Evolutionary conservation across 2,113 vertebrate genomes (phyloP), one percentile per base, ranked within the genome.

Genomic region (Odocoileus hemionus): DNA sequence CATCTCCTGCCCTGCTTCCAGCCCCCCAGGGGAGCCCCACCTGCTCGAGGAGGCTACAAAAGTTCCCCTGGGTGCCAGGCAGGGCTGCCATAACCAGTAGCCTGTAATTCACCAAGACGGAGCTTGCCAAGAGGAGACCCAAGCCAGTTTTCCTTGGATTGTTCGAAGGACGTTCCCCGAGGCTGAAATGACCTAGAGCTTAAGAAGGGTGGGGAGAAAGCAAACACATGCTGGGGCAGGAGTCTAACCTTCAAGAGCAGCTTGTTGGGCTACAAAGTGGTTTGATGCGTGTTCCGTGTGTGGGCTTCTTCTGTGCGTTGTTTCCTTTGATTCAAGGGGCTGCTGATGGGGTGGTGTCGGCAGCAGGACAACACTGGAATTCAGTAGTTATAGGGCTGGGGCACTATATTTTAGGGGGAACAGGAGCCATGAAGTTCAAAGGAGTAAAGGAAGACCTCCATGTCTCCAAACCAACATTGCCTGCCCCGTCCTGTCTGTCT

Each of bases 241-340:
- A 16, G 67, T 96, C 89, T 60, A 86, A 93, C 50, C 89, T 89
- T 86, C 70, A 74, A 91, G 92, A 80, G 33, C 90, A 96, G 64
- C 36, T 45, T 91, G 92, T 94, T 30, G 74, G 86, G 74, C 43
- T 47, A 57, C 8, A 50, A 91, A 86, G 60, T 28, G 36, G 78
- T 43, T 47, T 70, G 39, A 80, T 79, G 89, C 15, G 2, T 57
- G 60, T 3, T 60, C 82, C 55, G 0, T 6, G 43, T 67, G 0
- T 7, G 43, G 14, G 43, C 47, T 70, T 82, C 43, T 79, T 83
- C 89, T 91, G 33, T 36, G 39, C 36, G 36, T 54, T 57, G 43
- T 47, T 88, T 33, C 67, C 54, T 96, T 93, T 84, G 90, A 83
- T 45, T 95, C 84, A 84, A 91, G 60, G 92, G 78, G 47, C 70